A percentile compares a stretch with the other conserved stretches of the same genome.
Evolutionary conservation across 1,140 invertebrate species (phyloP).

Genomic region (Trachymyrmex septentrionalis): DNA sequence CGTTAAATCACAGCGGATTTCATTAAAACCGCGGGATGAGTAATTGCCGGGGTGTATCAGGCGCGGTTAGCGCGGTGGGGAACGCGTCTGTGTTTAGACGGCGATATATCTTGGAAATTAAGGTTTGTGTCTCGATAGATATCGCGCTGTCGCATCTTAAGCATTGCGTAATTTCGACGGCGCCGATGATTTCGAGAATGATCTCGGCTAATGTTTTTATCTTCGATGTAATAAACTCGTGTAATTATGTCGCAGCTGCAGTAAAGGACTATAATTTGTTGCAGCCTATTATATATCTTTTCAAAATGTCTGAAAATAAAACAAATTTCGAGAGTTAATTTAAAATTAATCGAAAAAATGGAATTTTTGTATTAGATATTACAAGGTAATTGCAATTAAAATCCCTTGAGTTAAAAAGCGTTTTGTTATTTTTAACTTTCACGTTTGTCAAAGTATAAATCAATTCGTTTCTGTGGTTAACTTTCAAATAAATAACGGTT

Average conservation of each 20-base stretch:
- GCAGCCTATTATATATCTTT: neutral
- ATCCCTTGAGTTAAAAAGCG: no score
- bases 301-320: neutral
- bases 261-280: conserved; percentile 14
- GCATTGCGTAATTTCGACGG: conserved; percentile 52
- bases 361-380: neutral
- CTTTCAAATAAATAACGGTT: no score
- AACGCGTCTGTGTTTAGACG: conserved; percentile 46
- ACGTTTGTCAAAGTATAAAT: no score
- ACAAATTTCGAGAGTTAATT: neutral
- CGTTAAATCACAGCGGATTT: conserved; percentile 57
- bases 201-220: conserved; percentile 17
- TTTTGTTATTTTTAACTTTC: no score
- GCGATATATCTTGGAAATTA: conserved; percentile 62
- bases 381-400: no score
- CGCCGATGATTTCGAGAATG: conserved; percentile 16
- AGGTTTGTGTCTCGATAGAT: conserved; percentile 39
- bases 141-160: conserved; percentile 50
- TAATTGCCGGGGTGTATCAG: conserved; percentile 53
- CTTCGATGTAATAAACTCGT: neutral
- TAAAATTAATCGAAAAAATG: conserved; percentile 7
- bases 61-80: neutral
- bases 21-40: conserved; percentile 57
- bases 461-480: no score
- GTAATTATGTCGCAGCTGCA: conserved; percentile 39